Percentiles rank a stretch among this genome's conserved stretches.
Conservation (phyloP, 2,888 invertebrate genomes). For the Alcis repandata region DNA sequence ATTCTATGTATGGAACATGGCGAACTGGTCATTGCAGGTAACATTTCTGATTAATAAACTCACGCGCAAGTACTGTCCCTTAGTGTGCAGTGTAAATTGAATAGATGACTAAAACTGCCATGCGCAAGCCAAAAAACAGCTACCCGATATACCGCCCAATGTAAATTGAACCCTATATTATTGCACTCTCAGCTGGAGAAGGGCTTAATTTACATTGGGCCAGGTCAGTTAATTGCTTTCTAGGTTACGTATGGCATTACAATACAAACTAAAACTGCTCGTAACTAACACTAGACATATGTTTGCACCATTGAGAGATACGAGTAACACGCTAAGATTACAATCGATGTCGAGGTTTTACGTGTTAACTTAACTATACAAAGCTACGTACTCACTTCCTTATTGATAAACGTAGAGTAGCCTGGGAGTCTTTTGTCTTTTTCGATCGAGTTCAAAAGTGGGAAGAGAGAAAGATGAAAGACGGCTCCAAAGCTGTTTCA, state of each 20-base stretch:
- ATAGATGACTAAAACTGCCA: conserved; percentile 11
- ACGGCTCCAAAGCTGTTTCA: not conserved
- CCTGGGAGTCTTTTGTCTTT: not conserved
- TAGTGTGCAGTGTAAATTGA: not conserved
- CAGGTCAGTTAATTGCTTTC: no score
- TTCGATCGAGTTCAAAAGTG: not conserved
- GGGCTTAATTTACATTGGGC: no score
- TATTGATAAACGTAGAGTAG: not conserved
- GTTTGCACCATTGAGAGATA: conserved; percentile 71
- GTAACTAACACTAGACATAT: conserved; percentile 60
- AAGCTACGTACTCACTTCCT: not conserved
- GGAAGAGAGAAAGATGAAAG: not conserved
- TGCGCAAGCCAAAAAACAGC: no score
- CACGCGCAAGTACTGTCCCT: not conserved
- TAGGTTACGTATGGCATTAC: no score
- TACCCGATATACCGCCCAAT: no score
- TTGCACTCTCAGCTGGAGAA: no score
- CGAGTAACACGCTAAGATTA: conserved; percentile 57
- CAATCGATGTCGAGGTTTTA: conserved; percentile 35
- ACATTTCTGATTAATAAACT: no score
- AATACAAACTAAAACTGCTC: conserved; percentile 29
- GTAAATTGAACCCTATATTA: no score
- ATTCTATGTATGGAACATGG: no score
- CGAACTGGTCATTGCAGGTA: no score
- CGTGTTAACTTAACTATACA: conserved; percentile 19